Conservation (phyloP, 2,113 vertebrate species). For the Halichoerus grypus region DNA sequence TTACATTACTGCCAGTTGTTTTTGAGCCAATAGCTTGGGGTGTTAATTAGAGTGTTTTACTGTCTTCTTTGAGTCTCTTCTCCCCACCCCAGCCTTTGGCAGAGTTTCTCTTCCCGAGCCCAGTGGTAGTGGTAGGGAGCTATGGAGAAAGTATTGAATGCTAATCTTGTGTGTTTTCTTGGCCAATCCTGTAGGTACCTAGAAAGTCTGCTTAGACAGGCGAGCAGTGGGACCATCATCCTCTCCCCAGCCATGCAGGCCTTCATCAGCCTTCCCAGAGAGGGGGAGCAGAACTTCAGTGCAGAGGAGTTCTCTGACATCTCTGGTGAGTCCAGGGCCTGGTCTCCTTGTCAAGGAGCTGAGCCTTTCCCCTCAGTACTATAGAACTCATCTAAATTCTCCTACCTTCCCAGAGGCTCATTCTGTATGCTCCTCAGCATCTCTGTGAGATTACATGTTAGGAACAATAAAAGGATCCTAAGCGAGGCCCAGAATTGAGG, state of each 20-base stretch:
- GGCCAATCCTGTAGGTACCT: conserved; percentile 90
- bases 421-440: neutral
- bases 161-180: conserved; percentile 39
- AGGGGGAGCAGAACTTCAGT: conserved; percentile 89
- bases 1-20: conserved; percentile 11
- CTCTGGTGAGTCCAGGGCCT: conserved; percentile 82
- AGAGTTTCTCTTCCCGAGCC: neutral
- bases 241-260: conserved; percentile 92
- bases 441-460: neutral
- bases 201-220: conserved; percentile 94
- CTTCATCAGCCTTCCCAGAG: conserved; percentile 89
- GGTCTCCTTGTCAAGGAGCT: neutral
- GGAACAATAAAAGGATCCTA: neutral
- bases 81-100: neutral
- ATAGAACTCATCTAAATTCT: neutral
- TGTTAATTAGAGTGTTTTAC: neutral
- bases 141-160: neutral
- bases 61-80: conserved; percentile 15
- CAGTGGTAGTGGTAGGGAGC: neutral
- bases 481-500: neutral
- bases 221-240: conserved; percentile 91
- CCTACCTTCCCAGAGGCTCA: neutral
- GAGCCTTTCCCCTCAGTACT: neutral
- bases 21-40: neutral
- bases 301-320: conserved; percentile 95